Evolutionary conservation across 2,797 vertebrate genomes (phyloP).

Genomic region (Onychomys torridus): DNA sequence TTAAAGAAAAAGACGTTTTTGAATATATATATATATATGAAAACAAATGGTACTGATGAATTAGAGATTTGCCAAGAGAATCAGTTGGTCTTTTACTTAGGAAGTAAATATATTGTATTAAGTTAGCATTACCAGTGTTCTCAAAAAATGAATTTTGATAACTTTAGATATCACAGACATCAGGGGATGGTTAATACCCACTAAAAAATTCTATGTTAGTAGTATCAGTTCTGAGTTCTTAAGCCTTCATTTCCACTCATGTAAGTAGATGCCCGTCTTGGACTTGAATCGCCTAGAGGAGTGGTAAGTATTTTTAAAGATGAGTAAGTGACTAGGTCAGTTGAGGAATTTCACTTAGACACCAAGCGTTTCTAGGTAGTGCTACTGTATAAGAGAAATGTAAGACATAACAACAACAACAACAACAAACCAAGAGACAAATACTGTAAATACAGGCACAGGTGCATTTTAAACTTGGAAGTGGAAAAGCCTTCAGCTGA

Average conservation of each 20-base stretch:
- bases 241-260: slow-evolving; percentile 2
- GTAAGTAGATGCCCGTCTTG: not conserved
- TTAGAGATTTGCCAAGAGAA: not conserved
- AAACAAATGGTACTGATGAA: not conserved
- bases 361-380: not conserved
- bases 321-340: not conserved
- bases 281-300: not conserved
- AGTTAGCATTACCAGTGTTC: not conserved
- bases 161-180: not conserved
- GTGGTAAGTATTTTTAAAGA: slow-evolving; percentile 49
- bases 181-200: not conserved
- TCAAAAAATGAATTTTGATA: slow-evolving; percentile 39
- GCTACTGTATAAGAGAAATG: not conserved
- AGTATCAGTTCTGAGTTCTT: slow-evolving; percentile 4
- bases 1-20: not conserved
- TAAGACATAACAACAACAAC: not conserved
- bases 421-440: not conserved
- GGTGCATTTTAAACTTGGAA: slow-evolving; percentile 17
- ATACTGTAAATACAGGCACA: not conserved
- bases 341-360: not conserved
- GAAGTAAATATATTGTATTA: slow-evolving; percentile 34
- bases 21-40: not conserved
- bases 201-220: not conserved
- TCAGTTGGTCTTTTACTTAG: slow-evolving; percentile 20
- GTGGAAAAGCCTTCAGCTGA: not conserved